Base-by-base conservation (phyloP, 2,113 vertebrate species). In the Pygathrix nemaeus region DNA sequence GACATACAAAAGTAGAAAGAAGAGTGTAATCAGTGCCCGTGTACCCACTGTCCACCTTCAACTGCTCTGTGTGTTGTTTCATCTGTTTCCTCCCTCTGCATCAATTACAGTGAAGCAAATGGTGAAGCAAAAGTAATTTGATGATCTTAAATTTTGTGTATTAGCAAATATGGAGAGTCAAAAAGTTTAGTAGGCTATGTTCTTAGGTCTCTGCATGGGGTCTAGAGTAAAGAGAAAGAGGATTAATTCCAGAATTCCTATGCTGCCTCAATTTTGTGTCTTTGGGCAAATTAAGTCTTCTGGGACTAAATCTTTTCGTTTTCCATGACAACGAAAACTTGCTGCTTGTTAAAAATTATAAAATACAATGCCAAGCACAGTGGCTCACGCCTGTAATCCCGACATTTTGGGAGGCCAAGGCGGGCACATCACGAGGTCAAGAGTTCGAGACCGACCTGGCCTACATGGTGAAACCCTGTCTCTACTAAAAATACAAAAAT, bases 201-300 rank as follows among this genome's bases (percentile, higher is more conserved):
- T 86, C 75, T 14, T 48, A 9, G 76, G 50, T 88, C 72, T 75
- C 75, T 64, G 23, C 30, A 30, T 84, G 45, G 45, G 79, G 13
- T 92, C 86, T 50, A 30, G n/a, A 59, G 43, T 43, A 16, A 64
- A 90, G 70, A 64, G 61, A 94, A 85, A 43, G 59, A n/a, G 64
- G 5, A 88, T 89, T 68, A 76, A 87, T 30, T 98, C 52, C 61
- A 45, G 64, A 88, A 70, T 93, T 96, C 21, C 78, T 90, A 6
- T 27, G 61, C 61, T 92, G 66, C 59, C 35, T 82, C 40, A 78
- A 88, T 88, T 86, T 73, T 86, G 70, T 96, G 90, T 79, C 59
- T 95, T 91, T 66, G 94, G 43, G 50, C 57, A 72, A 80, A 76
- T 90, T 87, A 79, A 66, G 38, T 93, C 88, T 92, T 94, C 21